Percentiles rank a stretch among this genome's conserved stretches.
These are phyloP conservation scores for Phalacrocorax aristotelis DNA, from an alignment of 2,113 vertebrate genomes.

Conservation along the genomic window DNA sequence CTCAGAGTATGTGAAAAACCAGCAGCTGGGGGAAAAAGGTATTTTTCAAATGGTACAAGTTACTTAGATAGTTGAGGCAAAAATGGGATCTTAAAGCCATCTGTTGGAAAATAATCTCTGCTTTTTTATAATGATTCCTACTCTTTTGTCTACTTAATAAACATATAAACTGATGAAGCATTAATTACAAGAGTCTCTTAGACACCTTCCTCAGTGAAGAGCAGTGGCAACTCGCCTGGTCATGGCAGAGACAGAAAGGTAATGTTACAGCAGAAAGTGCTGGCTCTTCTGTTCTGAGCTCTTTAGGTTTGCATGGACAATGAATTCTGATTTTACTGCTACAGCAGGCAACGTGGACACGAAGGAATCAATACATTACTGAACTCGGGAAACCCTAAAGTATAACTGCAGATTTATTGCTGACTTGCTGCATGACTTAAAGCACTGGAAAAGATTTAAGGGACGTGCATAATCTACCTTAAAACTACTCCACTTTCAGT, in stretches of 20 bases:
- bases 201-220: not conserved
- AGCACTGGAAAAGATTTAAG: not conserved
- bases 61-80: not conserved
- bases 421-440: not conserved
- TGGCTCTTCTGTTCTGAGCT: not conserved
- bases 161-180: not conserved
- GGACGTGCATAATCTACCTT: not conserved
- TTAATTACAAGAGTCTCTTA: not conserved
- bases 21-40: not conserved
- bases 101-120: slow-evolving; percentile 8
- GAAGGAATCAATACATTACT: not conserved
- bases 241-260: not conserved
- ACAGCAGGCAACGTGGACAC: not conserved
- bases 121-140: not conserved
- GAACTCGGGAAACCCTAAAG: not conserved
- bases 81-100: not conserved
- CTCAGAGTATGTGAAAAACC: not conserved
- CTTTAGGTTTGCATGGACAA: not conserved
- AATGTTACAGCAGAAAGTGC: not conserved
- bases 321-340: slow-evolving; percentile 1
- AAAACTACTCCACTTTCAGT: not conserved
- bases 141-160: not conserved
- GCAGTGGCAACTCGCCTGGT: not conserved
- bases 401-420: slow-evolving; percentile 2
- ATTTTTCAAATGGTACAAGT: not conserved